phyloP scores from a whole-genome alignment of 2,888 invertebrate species.

The Tubulanus polymorphus region DNA sequence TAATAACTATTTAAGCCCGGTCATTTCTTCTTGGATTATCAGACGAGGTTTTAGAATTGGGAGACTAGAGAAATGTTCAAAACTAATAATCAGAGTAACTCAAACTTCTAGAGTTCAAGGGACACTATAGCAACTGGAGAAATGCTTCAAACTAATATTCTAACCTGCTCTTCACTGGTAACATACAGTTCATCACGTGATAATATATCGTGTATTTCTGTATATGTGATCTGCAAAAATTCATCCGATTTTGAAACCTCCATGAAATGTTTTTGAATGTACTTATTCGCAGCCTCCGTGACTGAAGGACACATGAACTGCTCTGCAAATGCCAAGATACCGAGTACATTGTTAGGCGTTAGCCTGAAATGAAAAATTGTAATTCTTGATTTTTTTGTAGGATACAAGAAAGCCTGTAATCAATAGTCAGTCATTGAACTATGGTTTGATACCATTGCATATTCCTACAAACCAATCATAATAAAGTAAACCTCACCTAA shows the following conservation, averaged over 20 bases:
- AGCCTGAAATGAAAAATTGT: conserved; percentile 59
- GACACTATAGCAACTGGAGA: neutral
- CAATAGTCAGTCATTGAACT: no score
- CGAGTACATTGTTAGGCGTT: conserved; percentile 75
- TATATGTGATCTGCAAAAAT: conserved; percentile 63
- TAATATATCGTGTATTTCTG: conserved; percentile 67
- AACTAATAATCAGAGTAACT: no score
- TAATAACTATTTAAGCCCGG: no score
- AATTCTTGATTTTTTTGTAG: no score
- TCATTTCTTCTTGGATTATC: no score
- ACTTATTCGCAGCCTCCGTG: conserved; percentile 72
- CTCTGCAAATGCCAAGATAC: conserved; percentile 75
- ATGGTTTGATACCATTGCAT: no score
- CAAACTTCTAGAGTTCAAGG: no score
- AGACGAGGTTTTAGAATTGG: no score
- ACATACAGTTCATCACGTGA: conserved; percentile 75
- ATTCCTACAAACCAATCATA: no score
- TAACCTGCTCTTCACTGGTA: conserved; percentile 67
- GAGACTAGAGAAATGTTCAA: no score
- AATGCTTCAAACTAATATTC: neutral
- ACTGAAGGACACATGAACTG: conserved; percentile 68
- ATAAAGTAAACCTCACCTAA: no score
- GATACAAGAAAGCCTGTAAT: no score
- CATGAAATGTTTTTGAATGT: conserved; percentile 74
- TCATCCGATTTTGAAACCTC: conserved; percentile 74